Evolutionary conservation across 2,113 vertebrate species (phyloP), one percentile per base, ranked within the genome.

Genomic region (Mola mola): DNA sequence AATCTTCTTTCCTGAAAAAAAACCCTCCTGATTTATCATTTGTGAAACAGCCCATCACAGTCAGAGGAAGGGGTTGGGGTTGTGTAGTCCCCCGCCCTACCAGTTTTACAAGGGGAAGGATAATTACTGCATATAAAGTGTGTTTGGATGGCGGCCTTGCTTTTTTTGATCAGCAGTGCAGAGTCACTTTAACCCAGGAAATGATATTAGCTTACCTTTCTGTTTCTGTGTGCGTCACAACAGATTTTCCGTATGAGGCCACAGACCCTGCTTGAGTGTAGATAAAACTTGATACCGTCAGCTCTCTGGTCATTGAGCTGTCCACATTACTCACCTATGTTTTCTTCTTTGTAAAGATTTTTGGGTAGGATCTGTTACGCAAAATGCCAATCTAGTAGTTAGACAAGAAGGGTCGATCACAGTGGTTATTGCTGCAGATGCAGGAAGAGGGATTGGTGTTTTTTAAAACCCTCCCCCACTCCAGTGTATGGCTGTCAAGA

Each of bases 381-480:
- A 24, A 60, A 66, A 49, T 56, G 20, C 7, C 25, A 63, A 40
- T 66, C 13, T 8, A 28, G 37, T 33, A n/a, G 49, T n/a, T 72
- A 29, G 55, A 71, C 36, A 38, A 25, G 47, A 41, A 65, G 57
- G 75, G 78, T 78, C 69, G 70, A 78, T 79, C 77, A 69, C 49
- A 52, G 40, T 66, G 58, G 58, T 53, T 49, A 69, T 10, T 64
- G 42, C 72, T 70, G 70, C 66, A 62, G 50, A 56, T 55, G 71
- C 56, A 76, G 78, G 72, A 86, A 79, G 79, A 82, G 65, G 66
- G 56, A 62, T 75, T 37, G 63, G 58, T 60, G 63, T 84, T 72
- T 67, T 61, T 74, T n/a, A n/a, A n/a, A 64, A 85, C 87, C 84
- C 83, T 85, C 79, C 87, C 83, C 85, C 86, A 79, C 77, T 64